Conservation (phyloP, 2,113 vertebrate genomes). For the Corythornis cristatus region DNA sequence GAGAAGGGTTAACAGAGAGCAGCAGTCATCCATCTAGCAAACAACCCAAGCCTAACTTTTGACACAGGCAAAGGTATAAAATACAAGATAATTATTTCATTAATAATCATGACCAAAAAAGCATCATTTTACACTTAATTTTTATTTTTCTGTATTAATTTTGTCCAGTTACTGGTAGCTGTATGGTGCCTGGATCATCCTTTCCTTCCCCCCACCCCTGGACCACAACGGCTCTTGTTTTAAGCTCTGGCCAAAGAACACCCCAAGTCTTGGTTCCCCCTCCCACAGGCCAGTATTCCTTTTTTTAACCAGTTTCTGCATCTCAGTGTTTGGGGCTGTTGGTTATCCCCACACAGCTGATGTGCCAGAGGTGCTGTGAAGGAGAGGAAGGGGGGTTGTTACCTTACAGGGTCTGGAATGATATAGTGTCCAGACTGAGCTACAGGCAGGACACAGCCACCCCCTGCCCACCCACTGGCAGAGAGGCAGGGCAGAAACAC, state of each 20-base stretch:
- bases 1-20: too few relatives aligned
- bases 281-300: not conserved
- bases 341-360: not conserved
- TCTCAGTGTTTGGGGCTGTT: fast-evolving
- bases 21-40: too few relatives aligned
- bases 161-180: not conserved
- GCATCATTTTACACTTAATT: not conserved
- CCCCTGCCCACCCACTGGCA: not conserved
- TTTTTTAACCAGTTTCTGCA: not conserved
- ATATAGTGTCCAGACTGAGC: not conserved
- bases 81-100: not conserved
- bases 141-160: not conserved
- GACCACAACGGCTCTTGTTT: not conserved
- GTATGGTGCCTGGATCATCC: not conserved
- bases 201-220: too few relatives aligned
- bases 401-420: not conserved
- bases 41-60: too few relatives aligned
- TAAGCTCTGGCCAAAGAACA: not conserved
- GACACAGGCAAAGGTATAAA: not conserved
- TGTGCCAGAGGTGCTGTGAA: not conserved
- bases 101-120: not conserved
- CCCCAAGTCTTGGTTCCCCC: not conserved
- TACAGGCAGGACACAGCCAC: not conserved
- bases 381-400: not conserved
- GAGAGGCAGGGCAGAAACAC: not conserved